Base-by-base conservation (phyloP, 2,888 invertebrate genomes). In the Drosophila neoperkinsi region DNA sequence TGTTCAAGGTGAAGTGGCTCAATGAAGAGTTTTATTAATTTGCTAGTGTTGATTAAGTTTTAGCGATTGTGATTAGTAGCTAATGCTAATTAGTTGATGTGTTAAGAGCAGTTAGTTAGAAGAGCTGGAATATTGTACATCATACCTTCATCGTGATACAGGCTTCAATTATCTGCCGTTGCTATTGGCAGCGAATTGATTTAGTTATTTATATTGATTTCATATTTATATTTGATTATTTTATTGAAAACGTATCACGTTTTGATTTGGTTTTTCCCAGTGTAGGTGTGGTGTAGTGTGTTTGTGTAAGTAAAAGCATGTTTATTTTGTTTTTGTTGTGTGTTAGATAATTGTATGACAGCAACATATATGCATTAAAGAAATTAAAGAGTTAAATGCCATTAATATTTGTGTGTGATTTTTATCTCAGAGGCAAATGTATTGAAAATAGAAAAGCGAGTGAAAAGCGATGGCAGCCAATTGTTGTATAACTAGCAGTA, bases 121-220 rank as follows among this genome's bases (percentile, higher is more conserved):
- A 68, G 74, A 79, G 66, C 72, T 81, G 81, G 76, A 78, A 74
- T 79, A 79, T 77, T 31, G 57, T 43, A 86, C 79, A 88, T 94
- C 95, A 95, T 96, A 97, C 97, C 97, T 97, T 97, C 94, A 97
- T 96, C 93, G 97, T 96, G 95, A 97, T 96, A 96, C 97, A 97
- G 95, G 97, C 97, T 95, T 97, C 97, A 95, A 97, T 95, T 96
- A 97, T 96, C 97, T 97, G 97, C 97, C 97, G 96, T 93, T 91
- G 91, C 91, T 92, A 90, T 90, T 72, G 86, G 90, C 95, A 94
- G 94, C 94, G 95, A 87, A 82, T 95, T 89, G 79, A 87, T 87
- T 84, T 81, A 75, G 66, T 80, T 81, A 66, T 79, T 70, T 64
- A 52, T 81, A 66, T 79, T 70, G 59, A 50, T 84, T 81, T 78